Conservation (phyloP, 2,888 invertebrate species). For the Ctena decussata region DNA sequence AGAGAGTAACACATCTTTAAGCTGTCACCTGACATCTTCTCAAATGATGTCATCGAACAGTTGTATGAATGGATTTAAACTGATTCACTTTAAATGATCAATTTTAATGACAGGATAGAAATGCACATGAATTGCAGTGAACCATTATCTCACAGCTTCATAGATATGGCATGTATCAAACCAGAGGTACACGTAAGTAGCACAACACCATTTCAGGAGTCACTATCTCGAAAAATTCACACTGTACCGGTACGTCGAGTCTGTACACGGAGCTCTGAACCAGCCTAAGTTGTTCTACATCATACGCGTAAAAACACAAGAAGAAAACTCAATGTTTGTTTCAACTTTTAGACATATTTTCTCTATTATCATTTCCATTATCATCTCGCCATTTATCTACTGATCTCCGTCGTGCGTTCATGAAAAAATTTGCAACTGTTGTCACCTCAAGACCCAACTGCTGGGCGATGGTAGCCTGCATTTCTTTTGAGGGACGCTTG, state of each 20-base stretch:
- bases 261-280: neutral
- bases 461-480: conserved; percentile 99
- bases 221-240: neutral
- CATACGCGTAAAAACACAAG: neutral
- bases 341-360: conserved; percentile 77
- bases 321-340: neutral
- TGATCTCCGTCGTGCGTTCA: conserved; percentile 98
- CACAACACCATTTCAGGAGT: neutral
- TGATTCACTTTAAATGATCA: no score
- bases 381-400: conserved; percentile 98
- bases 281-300: neutral
- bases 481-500: conserved; percentile 99
- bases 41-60: no score
- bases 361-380: conserved; percentile 89
- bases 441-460: conserved; percentile 98
- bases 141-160: no score
- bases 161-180: neutral
- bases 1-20: no score
- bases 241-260: neutral
- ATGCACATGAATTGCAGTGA: no score
- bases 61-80: no score
- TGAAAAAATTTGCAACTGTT: conserved; percentile 99
- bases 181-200: conserved; percentile 11
- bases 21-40: no score
- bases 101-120: no score